phyloP scores from a whole-genome alignment of 2,797 vertebrate species.

The Psittacula derbiana region DNA sequence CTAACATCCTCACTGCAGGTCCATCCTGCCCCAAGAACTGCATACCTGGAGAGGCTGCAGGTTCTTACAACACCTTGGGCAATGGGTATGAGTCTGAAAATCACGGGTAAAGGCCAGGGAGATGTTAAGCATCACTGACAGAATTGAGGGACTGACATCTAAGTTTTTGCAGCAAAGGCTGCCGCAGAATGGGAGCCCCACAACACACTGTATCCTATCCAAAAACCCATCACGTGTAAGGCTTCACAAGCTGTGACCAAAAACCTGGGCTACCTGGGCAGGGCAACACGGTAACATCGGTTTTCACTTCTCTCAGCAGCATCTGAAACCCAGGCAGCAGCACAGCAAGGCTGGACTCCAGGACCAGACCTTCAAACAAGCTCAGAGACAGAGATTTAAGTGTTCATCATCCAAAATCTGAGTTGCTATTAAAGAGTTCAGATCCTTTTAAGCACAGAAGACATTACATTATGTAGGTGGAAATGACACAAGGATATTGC shows the following conservation, averaged over 20 bases:
- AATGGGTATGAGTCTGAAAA: neutral
- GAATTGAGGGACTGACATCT: neutral
- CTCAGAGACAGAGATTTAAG: neutral
- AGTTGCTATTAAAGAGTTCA: neutral
- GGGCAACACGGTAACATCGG: neutral
- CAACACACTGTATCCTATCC: neutral
- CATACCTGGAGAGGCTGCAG: neutral
- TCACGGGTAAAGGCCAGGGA: accelerated
- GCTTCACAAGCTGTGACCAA: neutral
- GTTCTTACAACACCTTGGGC: neutral
- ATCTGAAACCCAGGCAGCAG: neutral
- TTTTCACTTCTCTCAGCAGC: neutral
- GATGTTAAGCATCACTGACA: neutral
- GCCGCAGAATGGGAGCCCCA: neutral
- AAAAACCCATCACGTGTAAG: neutral
- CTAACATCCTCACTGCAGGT: neutral
- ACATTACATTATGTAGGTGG: neutral
- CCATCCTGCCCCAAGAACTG: neutral
- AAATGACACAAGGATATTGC: neutral
- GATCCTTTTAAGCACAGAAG: neutral
- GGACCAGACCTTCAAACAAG: neutral
- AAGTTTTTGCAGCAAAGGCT: neutral
- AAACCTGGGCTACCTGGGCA: neutral
- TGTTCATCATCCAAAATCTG: neutral
- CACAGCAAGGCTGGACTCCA: neutral